Evolutionary conservation across 1,140 invertebrate species (phyloP), one percentile per base, ranked within the genome.

Genomic region (Sipha flava): DNA sequence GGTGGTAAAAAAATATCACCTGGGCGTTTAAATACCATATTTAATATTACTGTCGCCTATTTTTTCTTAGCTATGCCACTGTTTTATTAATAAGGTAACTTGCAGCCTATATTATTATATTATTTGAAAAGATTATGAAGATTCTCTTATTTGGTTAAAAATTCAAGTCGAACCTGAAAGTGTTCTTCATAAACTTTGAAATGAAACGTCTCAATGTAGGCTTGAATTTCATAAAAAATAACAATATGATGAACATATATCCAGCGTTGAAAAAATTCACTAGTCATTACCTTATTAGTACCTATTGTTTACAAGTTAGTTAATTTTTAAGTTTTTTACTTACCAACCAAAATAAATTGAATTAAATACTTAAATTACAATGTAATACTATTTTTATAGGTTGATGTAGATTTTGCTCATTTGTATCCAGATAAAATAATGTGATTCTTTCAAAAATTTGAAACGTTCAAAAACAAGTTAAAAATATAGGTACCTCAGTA

Each of bases 71-170:
- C n/a, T n/a, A n/a, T n/a, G n/a, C n/a, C n/a, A n/a, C n/a, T n/a
- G n/a, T n/a, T n/a, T n/a, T n/a, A n/a, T n/a, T n/a, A n/a, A n/a
- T n/a, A n/a, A n/a, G n/a, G n/a, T n/a, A n/a, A n/a, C n/a, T n/a
- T n/a, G n/a, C n/a, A n/a, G n/a, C n/a, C n/a, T n/a, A n/a, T n/a
- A n/a, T n/a, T n/a, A 21, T 10, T 52, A 52, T 21, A 52, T 23
- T 10, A 0, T 1, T 52, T 68, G 21, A 68, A 80, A 31, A 81
- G 37, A 80, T 81, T 81, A 12, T 3, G 49, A 52, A 49, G 68
- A 47, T 80, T 70, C 80, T 21, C 49, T 52, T n/a, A 52, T 21
- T 21, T 52, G 49, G 49, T 52, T 52, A 3, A 52, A 52, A 21
- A 52, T 21, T 52, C 49, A 52, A 21, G 49, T 52, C 10, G 49